Base-by-base conservation (phyloP, 2,113 vertebrate genomes). In the Tyto alba region DNA sequence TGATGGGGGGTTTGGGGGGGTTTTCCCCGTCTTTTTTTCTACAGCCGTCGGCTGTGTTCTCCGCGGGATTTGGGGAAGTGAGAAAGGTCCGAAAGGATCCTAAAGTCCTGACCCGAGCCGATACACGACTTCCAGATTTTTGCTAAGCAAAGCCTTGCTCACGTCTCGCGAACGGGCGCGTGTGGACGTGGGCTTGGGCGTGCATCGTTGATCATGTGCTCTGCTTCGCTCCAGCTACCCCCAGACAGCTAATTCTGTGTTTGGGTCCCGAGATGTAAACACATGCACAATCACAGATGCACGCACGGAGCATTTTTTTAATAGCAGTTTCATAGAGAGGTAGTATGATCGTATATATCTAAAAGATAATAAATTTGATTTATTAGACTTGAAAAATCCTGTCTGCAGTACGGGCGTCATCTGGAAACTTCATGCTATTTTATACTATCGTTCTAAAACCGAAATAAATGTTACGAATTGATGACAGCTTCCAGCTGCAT, bases 401-500 rank as follows among this genome's bases (percentile, higher is more conserved):
- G 96, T 94, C 90, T 98, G 90, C 92, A 83, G 56, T 89, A 89
- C 55, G 68, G 88, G 84, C 85, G 91, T 97, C 95, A 96, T 82
- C 91, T 97, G 93, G 96, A 97, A 98, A 98, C 96, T 96, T 97
- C 92, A 94, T 96, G 97, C 89, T 95, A 93, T 97, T 97, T 97
- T 97, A 96, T 93, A 78, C 97, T 91, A 88, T 97, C 82, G 63
- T 89, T 97, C 94, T 97, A 66, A 97, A 97, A 95, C 86, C 86
- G 97, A 97, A 97, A 97, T 98, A 97, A 97, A 97, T 85, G 87
- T 97, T 97, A 97, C 75, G 82, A 97, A 97, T 93, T 96, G 97
- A 97, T 96, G 97, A 97, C 95, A 97, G 96, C 96, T 97, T 97
- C 96, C 96, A 98, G 95, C 96, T 97, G 96, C 93, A 95, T 66